A percentile compares a stretch with the other conserved stretches of the same genome.
Conservation (phyloP, 2,888 invertebrate species). For the Crematogaster levior region DNA sequence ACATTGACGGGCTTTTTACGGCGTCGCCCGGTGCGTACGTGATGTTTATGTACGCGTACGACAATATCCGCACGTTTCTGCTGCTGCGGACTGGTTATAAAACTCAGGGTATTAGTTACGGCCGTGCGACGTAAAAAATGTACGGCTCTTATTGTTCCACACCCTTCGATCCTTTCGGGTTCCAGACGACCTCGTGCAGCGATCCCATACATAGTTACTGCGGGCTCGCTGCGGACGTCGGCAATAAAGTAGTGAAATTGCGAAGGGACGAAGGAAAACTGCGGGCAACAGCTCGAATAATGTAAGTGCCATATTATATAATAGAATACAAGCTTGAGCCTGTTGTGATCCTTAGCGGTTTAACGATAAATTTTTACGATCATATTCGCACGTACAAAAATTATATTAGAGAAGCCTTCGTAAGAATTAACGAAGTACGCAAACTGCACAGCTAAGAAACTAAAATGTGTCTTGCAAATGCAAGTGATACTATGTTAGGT, state of each 20-base stretch:
- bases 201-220: slow-evolving; percentile 62
- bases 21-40: slow-evolving; percentile 33
- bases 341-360: background rate
- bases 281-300: background rate
- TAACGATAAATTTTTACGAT: slow-evolving; percentile 15
- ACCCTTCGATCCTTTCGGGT: slow-evolving; percentile 13
- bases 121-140: slow-evolving; percentile 78
- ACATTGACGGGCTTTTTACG: slow-evolving; percentile 76
- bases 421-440: slow-evolving; percentile 13
- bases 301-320: slow-evolving; percentile 2
- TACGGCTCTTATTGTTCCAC: slow-evolving; percentile 65
- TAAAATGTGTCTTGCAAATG: slow-evolving; percentile 9
- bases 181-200: slow-evolving; percentile 25
- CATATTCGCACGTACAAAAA: background rate
- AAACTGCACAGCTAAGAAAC: background rate
- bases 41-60: slow-evolving; percentile 47
- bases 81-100: slow-evolving; percentile 62
- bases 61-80: slow-evolving; percentile 30
- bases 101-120: slow-evolving; percentile 79
- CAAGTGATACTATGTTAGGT: background rate
- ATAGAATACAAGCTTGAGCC: slow-evolving; percentile 14
- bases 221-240: slow-evolving; percentile 11
- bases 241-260: slow-evolving; percentile 37
- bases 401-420: background rate
- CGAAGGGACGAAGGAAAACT: slow-evolving; percentile 15